Base-by-base conservation (phyloP, 1,140 invertebrate genomes). In the Aphaenogaster ashmeadi region DNA sequence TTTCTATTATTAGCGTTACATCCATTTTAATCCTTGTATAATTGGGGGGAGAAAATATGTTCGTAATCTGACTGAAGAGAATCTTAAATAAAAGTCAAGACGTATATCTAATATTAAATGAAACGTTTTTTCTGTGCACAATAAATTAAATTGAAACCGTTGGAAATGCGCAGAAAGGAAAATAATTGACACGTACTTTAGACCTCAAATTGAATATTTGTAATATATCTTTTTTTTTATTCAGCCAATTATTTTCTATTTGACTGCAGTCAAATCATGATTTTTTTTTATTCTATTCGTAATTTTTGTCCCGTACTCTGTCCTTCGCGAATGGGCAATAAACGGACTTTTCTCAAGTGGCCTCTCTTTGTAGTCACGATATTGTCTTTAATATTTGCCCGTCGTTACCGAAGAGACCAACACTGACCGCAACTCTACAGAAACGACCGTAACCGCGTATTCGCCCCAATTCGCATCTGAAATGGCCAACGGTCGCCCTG, bases 381-480 rank as follows among this genome's bases (percentile, higher is more conserved):
- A 66, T 38, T 60, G 27, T 47, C 21, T n/a, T 47, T 75, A 79
- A n/a, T 18, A 11, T 38, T 44, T 18, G 44, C 13, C 11, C 56
- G 13, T 50, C 41, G 56, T 84, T 64, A 74, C 5, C 38, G 9
- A 50, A 36, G 21, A 60, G n/a, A 41, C 18, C 66, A 58, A 47
- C 27, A 33, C 62, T 15, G n/a, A 15, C 50, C 52, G 54, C 41
- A 38, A 36, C 18, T 13, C 13, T n/a, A 44, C 33, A 7, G 54
- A 38, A 60, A 84, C 47, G 54, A 67, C 7, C 47, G 62, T 15
- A n/a, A n/a, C 7, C 62, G 44, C 33, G 33, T 60, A 50, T 33
- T 79, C 60, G 27, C 27, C 36, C 21, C 47, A n/a, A 47, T 56
- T 71, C 36, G 67, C 74, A 84, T 84, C 80, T 62, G 36, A 56